phyloP scores from a whole-genome alignment of 1,140 invertebrate species.

The Tetragnatha versicolor region DNA sequence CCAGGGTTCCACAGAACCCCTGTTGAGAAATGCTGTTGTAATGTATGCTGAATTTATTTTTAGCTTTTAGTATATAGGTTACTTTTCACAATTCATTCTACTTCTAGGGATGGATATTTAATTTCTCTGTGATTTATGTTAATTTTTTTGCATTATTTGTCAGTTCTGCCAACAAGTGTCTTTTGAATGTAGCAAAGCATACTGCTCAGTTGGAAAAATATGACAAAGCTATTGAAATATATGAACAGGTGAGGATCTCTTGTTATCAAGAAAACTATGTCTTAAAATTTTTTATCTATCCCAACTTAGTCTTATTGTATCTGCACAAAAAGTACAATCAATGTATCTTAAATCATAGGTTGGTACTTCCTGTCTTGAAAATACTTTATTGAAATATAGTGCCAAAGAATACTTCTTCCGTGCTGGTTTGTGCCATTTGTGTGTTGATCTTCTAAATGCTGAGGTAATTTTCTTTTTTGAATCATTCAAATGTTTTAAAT shows the following conservation, averaged over 20 bases:
- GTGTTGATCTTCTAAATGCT: conserved; percentile 92
- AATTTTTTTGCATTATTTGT: conserved; percentile 50
- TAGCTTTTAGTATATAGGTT: too few species aligned
- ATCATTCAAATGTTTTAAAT: too few species aligned
- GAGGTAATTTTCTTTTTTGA: too few species aligned
- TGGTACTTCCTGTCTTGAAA: conserved; percentile 89
- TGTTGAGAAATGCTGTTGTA: too few species aligned
- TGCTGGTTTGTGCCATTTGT: conserved; percentile 91
- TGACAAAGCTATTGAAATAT: conserved; percentile 95
- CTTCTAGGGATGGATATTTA: too few species aligned
- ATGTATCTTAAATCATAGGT: too few species aligned
- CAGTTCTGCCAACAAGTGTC: conserved; percentile 94
- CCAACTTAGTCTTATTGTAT: neutral
- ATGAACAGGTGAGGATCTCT: conserved; percentile 87
- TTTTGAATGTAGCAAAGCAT: conserved; percentile 96
- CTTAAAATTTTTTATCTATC: neutral
- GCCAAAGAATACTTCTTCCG: conserved; percentile 99
- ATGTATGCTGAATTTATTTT: too few species aligned
- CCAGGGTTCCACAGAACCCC: too few species aligned
- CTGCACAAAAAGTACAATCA: too few species aligned
- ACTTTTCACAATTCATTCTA: too few species aligned
- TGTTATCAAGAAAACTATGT: too few species aligned
- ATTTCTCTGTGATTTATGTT: too few species aligned
- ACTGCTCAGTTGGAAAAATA: conserved; percentile 96
- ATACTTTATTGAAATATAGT: conserved; percentile 94